Percentiles rank a stretch among this genome's conserved stretches.
phyloP scores from a whole-genome alignment of 2,888 invertebrate species.

The Ophraella communa region DNA sequence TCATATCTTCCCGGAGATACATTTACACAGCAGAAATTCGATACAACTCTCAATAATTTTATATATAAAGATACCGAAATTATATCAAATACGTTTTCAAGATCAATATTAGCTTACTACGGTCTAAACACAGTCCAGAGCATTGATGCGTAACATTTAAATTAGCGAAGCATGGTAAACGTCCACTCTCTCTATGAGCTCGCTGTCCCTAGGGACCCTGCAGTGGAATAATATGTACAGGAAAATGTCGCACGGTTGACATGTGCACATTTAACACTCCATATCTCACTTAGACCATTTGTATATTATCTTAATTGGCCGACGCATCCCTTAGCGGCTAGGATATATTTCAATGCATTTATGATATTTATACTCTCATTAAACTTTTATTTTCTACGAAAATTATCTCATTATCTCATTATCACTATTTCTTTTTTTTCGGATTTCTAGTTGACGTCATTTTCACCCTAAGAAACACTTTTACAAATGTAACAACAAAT shows the following conservation, averaged over 20 bases:
- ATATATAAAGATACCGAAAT: neutral
- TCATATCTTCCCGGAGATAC: no score
- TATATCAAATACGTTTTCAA: constrained; percentile 10
- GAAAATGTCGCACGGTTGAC: constrained; percentile 48
- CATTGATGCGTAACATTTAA: constrained; percentile 51
- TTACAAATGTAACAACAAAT: constrained; percentile 6
- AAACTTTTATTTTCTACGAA: no score
- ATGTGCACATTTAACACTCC: constrained; percentile 49
- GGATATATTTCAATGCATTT: no score
- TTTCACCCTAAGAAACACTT: constrained; percentile 24
- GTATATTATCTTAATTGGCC: constrained; percentile 49
- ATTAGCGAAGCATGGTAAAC: constrained; percentile 44
- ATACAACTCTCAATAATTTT: no score
- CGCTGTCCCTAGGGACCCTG: constrained; percentile 42
- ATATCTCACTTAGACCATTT: constrained; percentile 46
- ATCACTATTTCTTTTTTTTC: constrained; percentile 11
- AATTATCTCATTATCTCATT: constrained; percentile 5
- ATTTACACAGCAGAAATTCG: no score
- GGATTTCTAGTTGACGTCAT: constrained; percentile 22
- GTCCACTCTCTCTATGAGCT: constrained; percentile 38
- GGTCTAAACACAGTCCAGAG: constrained; percentile 37
- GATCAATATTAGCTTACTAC: constrained; percentile 20
- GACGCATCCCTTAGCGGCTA: constrained; percentile 23
- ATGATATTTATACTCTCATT: no score
- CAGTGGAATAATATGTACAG: constrained; percentile 49